Conservation (phyloP, 2,797 vertebrate species). For the Pteropus rufus region DNA sequence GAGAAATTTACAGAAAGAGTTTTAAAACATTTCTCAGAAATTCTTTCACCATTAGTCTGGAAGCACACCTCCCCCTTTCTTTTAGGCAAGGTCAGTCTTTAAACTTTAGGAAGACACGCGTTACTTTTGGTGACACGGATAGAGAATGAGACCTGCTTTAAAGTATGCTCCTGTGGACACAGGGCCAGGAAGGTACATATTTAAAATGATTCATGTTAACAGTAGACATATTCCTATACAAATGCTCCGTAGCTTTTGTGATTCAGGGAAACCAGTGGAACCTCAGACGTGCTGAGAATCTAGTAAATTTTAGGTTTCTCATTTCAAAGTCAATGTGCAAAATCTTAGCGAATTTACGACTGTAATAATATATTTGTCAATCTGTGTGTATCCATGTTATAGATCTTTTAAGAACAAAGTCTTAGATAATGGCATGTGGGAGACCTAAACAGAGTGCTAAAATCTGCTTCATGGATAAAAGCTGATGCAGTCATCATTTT, state of each 20-base stretch:
- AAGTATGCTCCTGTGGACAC: not conserved
- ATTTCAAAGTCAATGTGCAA: not conserved
- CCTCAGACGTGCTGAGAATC: not conserved
- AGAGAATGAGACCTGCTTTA: not conserved
- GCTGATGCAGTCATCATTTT: not conserved
- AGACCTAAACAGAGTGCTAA: not conserved
- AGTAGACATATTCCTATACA: not conserved
- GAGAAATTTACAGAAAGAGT: not conserved
- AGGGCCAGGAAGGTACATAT: not conserved
- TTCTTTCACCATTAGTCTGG: not conserved
- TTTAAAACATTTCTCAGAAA: not conserved
- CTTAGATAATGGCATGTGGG: not conserved
- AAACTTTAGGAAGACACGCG: not conserved
- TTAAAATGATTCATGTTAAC: not conserved
- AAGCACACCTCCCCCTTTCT: not conserved
- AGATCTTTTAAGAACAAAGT: slow-evolving; percentile 9
- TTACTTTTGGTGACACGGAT: not conserved
- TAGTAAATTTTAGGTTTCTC: not conserved
- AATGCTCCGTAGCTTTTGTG: not conserved
- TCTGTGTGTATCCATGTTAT: not conserved
- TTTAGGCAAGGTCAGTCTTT: not conserved
- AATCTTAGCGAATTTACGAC: not conserved
- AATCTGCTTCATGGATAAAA: not conserved
- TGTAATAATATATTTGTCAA: not conserved
- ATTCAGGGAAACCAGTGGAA: not conserved